Evolutionary conservation across 2,113 vertebrate species (phyloP).

Genomic region (Hyperopisus bebe): DNA sequence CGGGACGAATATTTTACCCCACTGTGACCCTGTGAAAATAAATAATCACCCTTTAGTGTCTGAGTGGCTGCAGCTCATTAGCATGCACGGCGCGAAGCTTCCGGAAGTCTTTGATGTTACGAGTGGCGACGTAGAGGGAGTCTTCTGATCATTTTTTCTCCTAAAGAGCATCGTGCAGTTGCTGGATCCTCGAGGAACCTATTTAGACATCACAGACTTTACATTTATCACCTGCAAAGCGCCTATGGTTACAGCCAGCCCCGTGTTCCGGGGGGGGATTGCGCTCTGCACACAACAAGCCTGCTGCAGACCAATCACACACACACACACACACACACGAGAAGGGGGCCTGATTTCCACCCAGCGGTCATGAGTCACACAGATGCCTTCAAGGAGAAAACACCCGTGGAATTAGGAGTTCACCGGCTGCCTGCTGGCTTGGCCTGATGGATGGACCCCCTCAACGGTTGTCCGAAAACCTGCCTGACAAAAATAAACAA

Average conservation of each 20-base stretch:
- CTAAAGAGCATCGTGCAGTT: background rate
- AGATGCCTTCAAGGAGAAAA: background rate
- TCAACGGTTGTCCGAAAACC: background rate
- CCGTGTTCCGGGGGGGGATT: background rate
- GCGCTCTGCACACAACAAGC: background rate
- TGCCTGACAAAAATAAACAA: background rate
- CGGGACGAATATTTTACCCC: background rate
- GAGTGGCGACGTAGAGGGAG: background rate
- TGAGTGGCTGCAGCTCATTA: background rate
- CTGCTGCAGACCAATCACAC: background rate
- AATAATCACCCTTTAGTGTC: background rate
- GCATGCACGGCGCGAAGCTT: background rate
- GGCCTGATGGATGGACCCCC: background rate
- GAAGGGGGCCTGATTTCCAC: background rate
- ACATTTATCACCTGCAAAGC: background rate
- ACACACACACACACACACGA: background rate
- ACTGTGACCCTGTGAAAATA: background rate
- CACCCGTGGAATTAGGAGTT: background rate
- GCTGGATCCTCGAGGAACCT: background rate
- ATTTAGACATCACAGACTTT: conserved; percentile 1
- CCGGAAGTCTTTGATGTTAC: background rate
- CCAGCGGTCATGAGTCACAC: background rate
- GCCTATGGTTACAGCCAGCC: background rate
- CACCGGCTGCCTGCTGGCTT: background rate
- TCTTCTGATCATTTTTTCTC: background rate